Percentiles rank a stretch among this genome's conserved stretches.
These are phyloP conservation scores for Drosophila dunni DNA, from an alignment of 1,140 invertebrate species.

Conservation along the genomic window DNA sequence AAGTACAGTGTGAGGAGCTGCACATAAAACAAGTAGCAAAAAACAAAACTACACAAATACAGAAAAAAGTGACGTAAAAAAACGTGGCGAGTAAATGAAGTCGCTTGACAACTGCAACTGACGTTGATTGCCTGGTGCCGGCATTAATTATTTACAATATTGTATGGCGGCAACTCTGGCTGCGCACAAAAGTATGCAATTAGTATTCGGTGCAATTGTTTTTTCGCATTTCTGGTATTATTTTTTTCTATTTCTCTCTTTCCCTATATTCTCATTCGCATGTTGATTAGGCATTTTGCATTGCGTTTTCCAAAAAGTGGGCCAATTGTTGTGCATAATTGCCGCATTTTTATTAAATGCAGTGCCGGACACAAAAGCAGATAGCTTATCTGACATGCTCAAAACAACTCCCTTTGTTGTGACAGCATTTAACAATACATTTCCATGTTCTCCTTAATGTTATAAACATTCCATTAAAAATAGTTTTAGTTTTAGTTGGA, in stretches of 20 bases:
- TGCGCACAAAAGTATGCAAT: constrained; percentile 70
- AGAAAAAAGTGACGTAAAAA: constrained; percentile 6
- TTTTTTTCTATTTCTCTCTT: constrained; percentile 24
- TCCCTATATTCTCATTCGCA: constrained; percentile 12
- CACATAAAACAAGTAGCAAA: neutral
- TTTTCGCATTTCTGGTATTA: constrained; percentile 2
- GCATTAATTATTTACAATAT: constrained; percentile 78
- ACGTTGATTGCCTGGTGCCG: constrained; percentile 72
- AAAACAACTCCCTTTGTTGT: neutral
- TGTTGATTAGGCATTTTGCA: constrained; percentile 40
- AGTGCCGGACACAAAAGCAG: neutral
- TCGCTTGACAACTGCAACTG: constrained; percentile 75
- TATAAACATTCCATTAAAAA: no score
- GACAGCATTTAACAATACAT: no score
- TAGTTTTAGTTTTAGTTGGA: no score
- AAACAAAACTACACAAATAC: neutral
- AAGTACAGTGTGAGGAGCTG: constrained; percentile 2
- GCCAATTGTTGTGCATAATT: constrained; percentile 38
- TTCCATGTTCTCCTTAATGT: no score
- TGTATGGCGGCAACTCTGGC: constrained; percentile 37
- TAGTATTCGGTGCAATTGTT: constrained; percentile 65
- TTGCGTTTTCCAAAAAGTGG: constrained; percentile 20
- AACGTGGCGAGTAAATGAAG: constrained; percentile 57
- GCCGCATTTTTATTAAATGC: constrained; percentile 7
- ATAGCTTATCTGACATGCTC: neutral